A percentile compares a stretch with the other conserved stretches of the same genome.
Conservation (phyloP, 2,113 vertebrate species). For the Ammodytes dubius region DNA sequence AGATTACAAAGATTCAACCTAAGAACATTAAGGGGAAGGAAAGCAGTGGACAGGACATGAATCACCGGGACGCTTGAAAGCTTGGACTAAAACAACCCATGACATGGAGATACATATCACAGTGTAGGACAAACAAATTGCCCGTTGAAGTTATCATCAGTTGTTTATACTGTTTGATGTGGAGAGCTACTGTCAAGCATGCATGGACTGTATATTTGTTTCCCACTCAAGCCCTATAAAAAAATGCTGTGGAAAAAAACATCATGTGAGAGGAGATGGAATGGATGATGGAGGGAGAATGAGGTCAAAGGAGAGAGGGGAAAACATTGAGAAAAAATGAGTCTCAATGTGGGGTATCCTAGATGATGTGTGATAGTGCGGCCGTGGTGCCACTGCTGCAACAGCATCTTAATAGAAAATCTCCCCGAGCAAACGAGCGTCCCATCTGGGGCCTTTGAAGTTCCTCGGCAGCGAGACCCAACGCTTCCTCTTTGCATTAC, state of each 20-base stretch:
- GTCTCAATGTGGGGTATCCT: constrained; percentile 39
- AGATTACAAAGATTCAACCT: not conserved
- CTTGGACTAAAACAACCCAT: constrained; percentile 59
- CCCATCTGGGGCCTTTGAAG: constrained; percentile 79
- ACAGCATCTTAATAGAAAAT: constrained; percentile 80
- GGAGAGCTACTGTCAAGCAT: constrained; percentile 55
- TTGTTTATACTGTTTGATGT: constrained; percentile 69
- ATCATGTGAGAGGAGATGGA: not conserved
- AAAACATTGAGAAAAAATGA: not conserved
- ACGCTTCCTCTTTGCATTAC: constrained; percentile 79
- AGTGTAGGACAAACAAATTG: constrained; percentile 62
- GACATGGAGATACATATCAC: constrained; percentile 69
- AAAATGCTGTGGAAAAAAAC: constrained; percentile 4
- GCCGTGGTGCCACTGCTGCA: constrained; percentile 72
- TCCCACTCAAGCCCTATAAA: constrained; percentile 39
- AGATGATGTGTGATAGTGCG: constrained; percentile 60
- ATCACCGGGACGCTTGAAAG: constrained; percentile 67
- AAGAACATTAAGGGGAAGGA: not conserved
- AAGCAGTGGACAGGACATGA: constrained; percentile 53
- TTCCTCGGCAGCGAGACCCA: constrained; percentile 66
- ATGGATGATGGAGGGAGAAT: constrained; percentile 13
- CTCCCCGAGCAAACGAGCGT: constrained; percentile 72
- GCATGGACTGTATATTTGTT: constrained; percentile 31
- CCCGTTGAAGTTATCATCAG: constrained; percentile 47
- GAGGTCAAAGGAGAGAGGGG: constrained; percentile 7